Evolutionary conservation across 2,113 vertebrate genomes (phyloP).

Genomic region (Ariopsis seemanni): DNA sequence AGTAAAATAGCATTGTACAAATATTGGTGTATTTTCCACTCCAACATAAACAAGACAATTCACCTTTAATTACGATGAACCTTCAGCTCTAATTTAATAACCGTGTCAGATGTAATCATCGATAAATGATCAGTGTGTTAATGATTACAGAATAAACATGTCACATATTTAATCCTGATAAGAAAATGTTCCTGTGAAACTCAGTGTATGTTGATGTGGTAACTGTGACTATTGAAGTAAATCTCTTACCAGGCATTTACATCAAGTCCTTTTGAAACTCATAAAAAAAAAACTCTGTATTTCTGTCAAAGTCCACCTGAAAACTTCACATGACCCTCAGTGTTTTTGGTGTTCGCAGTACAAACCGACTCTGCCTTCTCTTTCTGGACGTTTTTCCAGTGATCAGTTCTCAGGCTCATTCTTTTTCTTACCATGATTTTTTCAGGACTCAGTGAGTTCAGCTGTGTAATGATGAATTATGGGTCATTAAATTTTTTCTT

Average conservation of each 20-base stretch:
- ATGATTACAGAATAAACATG: neutral
- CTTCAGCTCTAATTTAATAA: neutral
- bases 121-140: neutral
- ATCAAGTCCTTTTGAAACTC: neutral
- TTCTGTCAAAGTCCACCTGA: neutral
- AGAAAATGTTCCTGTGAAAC: neutral
- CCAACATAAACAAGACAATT: neutral
- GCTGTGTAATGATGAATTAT: slow-evolving; percentile 25
- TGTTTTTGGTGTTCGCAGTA: neutral
- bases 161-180: neutral
- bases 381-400: neutral
- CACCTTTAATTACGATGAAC: neutral
- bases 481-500: neutral
- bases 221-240: neutral
- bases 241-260: neutral
- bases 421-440: neutral
- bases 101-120: neutral
- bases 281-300: neutral
- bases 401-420: neutral
- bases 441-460: neutral
- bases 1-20: neutral
- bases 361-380: neutral
- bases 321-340: neutral
- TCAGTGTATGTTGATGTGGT: neutral
- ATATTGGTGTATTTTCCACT: neutral